Evolutionary conservation across 1,140 invertebrate species (phyloP), one percentile per base, ranked within the genome.

Genomic region (Drosophila bifasciata): DNA sequence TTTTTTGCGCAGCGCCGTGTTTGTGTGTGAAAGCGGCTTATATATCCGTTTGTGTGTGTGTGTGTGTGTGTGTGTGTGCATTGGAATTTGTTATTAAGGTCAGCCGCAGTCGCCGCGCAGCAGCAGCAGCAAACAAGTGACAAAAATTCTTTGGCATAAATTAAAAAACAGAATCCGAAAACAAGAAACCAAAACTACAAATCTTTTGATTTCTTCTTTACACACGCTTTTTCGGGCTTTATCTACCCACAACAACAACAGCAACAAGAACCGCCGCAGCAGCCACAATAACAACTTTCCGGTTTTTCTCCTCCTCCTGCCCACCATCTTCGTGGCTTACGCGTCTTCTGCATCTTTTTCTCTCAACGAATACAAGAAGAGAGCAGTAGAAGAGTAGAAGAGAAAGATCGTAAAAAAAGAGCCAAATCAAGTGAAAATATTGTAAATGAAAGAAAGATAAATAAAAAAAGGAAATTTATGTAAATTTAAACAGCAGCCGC

Each of bases 11-110:
- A 51, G 25, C 25, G 23, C 25, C 44, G 51, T 61, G 50, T 55
- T 49, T 53, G 58, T 50, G 45, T 19, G 16, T 11, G 45, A 48
- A 48, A 48, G 45, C 45, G 17, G 13, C 45, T 48, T 9, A 21
- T 13, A 36, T 13, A 11, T 36, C 3, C 32, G 45, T 32, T 41
- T 11, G 36, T 49, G 9, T 60, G 57, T 61, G 50, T 56, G 25
- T 46, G 59, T 48, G 66, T 63, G n/a, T n/a, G n/a, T n/a, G n/a
- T n/a, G 16, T 61, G 49, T 79, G 66, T 88, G 78, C 71, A 88
- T 83, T 81, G 84, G 83, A 88, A 79, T 83, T 76, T 79, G 75
- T 76, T 88, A 88, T 88, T 88, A 88, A 83, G 83, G 83, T 83
- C 83, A 79, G n/a, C 36, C 52, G n/a, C 21, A 40, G 66, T 28